Evolutionary conservation across 2,888 invertebrate genomes (phyloP), one percentile per base, ranked within the genome.

Genomic region (Thymelicus acteon): DNA sequence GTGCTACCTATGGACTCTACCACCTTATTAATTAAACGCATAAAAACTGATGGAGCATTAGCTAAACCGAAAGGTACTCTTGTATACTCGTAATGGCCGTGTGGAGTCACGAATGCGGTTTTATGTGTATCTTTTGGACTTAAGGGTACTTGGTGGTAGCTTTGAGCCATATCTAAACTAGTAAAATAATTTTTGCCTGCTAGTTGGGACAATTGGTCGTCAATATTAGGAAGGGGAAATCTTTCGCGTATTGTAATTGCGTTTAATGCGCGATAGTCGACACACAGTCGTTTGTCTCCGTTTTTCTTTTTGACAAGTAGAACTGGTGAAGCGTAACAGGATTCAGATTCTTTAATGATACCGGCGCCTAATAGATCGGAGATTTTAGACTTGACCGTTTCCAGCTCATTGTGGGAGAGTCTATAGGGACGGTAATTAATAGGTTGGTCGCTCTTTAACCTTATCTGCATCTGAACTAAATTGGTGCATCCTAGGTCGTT

Each of bases 151-250:
- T 79, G 77, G 60, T 79, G 76, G 39, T 77, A 79, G 15, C 78
- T 66, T 60, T 74, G 74, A 5, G 75, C 72, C 31, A 80, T 15
- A 61, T 79, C 78, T 10, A 79, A 58, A 54, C 70, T 72, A 0
- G 77, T 78, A 24, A 79, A 80, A 66, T 49, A 76, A 0, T 66
- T 70, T 68, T 77, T 79, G n/a, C 77, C 78, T 0, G 76, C 72
- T 48, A 79, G 47, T 10, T 73, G 72, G 1, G 74, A 73, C 0
- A 80, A 3, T 24, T 78, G 77, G 63, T 78, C 79, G 0, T 80
- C 80, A 1, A 80, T 80, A 31, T 77, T 74, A 0, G 79, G 80
- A 8, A 80, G 58, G 0, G 78, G 79, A 63, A 71, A 79, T 15
- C 78, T 73, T 60, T 80, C 79, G 37, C 72, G 72, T 0, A 79